Base-by-base conservation (phyloP, 2,888 invertebrate species). In the Meiosimyza platycephala region DNA sequence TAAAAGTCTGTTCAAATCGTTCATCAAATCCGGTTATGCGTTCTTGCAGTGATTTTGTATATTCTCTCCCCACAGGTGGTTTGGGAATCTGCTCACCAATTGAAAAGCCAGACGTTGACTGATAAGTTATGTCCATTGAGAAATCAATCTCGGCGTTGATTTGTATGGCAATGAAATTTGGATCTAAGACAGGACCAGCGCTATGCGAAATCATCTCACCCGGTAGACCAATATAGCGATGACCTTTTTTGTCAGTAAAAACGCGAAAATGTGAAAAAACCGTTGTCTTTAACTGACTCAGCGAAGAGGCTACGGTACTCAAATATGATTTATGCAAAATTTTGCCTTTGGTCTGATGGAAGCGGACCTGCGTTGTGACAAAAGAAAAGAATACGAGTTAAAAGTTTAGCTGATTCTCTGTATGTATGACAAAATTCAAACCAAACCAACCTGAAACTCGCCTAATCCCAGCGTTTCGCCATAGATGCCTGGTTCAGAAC, bases 1-100 rank as follows among this genome's bases (percentile, higher is more conserved):
- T 88, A 84, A 98, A 99, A 6, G 90, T 92, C 9, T 90, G 87
- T 79, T 97, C 95, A 85, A 99, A 99, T 78, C 93, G 92, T 2
- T 90, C 87, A 68, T 94, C 91, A 82, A 98, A 99, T 0, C 88
- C 84, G 3, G 85, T 82, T 72, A 90, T 90, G 78, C 91, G 91
- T 74, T 89, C 88, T 12, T 89, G 86, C 68, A 97, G 83, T 0
- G 90, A 89, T n/a, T 88, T 88, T 0, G 93, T 90, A 79, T 93
- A 96, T 1, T 88, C 88, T 0, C 91, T 89, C 0, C 93, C 93
- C 4, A 89, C 89, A 3, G 93, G 87, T 64, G 89, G 84, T 18
- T 82, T 81, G 1, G 84, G 81, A 74, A 86, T 81, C 77, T 84
- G 89, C 82, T 80, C 83, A 50, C 83, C 81, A 0, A 85, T 78